phyloP scores from a whole-genome alignment of 2,113 vertebrate genomes.

The Onychorhynchus coronatus region DNA sequence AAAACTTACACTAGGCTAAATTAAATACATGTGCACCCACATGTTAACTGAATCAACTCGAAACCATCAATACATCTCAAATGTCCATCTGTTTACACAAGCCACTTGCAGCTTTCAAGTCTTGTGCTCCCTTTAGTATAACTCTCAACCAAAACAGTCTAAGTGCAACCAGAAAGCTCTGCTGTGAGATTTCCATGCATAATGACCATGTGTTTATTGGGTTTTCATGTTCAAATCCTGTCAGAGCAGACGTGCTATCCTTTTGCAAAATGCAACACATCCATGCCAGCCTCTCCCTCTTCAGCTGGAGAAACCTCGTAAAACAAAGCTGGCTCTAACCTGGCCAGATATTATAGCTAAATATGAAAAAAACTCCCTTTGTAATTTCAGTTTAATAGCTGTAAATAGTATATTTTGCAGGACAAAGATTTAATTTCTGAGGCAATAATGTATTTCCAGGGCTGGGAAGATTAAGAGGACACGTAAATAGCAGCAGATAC shows the following conservation, averaged over 20 bases:
- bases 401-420: constrained; percentile 32
- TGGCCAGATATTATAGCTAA: constrained; percentile 42
- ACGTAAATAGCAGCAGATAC: constrained; percentile 43
- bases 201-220: constrained; percentile 28
- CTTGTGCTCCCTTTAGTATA: constrained; percentile 5
- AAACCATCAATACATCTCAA: constrained; percentile 47
- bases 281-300: neutral
- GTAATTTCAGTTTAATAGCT: constrained; percentile 48
- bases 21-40: constrained; percentile 50
- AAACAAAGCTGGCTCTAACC: constrained; percentile 36
- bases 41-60: constrained; percentile 47
- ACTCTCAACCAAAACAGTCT: constrained; percentile 32
- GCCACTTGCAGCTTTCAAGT: constrained; percentile 44
- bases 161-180: constrained; percentile 43
- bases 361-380: constrained; percentile 12
- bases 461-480: neutral
- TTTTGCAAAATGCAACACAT: constrained; percentile 22
- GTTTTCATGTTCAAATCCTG: constrained; percentile 22
- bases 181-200: constrained; percentile 7
- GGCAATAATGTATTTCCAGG: constrained; percentile 11
- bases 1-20: constrained; percentile 39
- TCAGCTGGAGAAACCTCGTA: neutral
- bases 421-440: constrained; percentile 53
- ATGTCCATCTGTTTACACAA: constrained; percentile 63
- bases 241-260: constrained; percentile 9